phyloP scores from a whole-genome alignment of 2,888 invertebrate species.

The Rhagonycha lutea region DNA sequence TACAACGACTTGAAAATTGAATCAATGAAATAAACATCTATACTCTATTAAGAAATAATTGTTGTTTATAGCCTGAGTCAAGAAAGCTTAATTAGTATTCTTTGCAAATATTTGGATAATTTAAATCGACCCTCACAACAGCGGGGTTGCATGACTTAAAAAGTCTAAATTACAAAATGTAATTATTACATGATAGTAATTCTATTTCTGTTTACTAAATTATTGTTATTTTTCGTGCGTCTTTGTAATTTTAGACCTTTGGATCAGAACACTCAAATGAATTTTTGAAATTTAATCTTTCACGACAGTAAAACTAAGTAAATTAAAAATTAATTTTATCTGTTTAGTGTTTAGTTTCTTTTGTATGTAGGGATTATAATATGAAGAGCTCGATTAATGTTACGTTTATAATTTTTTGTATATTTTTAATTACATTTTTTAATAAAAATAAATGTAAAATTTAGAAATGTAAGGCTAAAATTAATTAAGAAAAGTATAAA shows the following conservation, averaged over 20 bases:
- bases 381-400: not conserved
- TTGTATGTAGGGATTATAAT: not conserved
- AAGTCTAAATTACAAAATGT: conserved; percentile 16
- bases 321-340: not conserved
- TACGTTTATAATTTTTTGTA: not conserved
- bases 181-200: not conserved
- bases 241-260: not conserved
- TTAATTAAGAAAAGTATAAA: not conserved
- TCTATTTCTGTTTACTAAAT: not conserved
- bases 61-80: conserved; percentile 36
- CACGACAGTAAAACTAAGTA: not conserved
- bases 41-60: conserved; percentile 39
- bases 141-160: conserved; percentile 17
- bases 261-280: not conserved
- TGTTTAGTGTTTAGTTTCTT: not conserved
- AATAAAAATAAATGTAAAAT: not conserved
- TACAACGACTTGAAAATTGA: conserved; percentile 14
- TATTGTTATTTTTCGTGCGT: not conserved
- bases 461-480: not conserved
- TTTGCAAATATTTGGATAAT: conserved; percentile 20
- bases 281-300: not conserved
- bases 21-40: conserved; percentile 25
- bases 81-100: conserved; percentile 36
- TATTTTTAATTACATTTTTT: not conserved
- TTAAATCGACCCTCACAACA: conserved; percentile 29